Evolutionary conservation across 2,113 vertebrate genomes (phyloP), one percentile per base, ranked within the genome.

Genomic region (Thamnophis sirtalis): DNA sequence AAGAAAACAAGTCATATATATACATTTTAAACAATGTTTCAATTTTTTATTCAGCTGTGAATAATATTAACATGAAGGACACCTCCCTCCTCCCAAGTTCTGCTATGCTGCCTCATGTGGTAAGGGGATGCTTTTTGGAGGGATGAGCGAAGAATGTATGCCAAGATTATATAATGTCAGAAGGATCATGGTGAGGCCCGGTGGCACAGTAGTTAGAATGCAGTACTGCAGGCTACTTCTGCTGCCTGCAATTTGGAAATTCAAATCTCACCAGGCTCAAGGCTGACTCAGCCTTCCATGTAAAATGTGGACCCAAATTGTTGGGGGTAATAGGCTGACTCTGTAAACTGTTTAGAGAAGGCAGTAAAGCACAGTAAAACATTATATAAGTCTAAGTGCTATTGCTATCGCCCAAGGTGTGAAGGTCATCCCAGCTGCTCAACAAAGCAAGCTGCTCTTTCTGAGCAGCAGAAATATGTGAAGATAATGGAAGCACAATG

Each of bases 1-100:
- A 9, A 56, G 84, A 91, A 91, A 90, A 8, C 38, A 55, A 90
- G 92, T 33, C 15, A 87, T 55, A 91, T 55, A 91, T 5, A 91
- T 5, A 85, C 6, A 55, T 60, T 86, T 91, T 54, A 28, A 92
- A 93, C 38, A 38, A 91, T 68, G 84, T 26, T 58, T 60, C 56
- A 0, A 3, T 50, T 63, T 22, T 87, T 90, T 87, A 48, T 90
- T 73, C 88, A 94, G 22, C n/a, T 85, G n/a, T 19, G 5, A 93
- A 22, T 92, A 87, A 11, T 53, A 80, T 80, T 80, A 80, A 80
- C 21, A 43, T 80, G 33, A 80, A 80, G 6, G 17, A 43, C 33
- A 43, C 33, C 7, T 43, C n/a, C 56, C 5, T 1, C n/a, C 3
- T 15, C 6, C 7, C 33, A 80, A 21, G n/a, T 80, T 7, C 68